A percentile compares a stretch with the other conserved stretches of the same genome.
Conservation (phyloP, 1,140 invertebrate species). For the Parasteatoda tepidariorum region DNA sequence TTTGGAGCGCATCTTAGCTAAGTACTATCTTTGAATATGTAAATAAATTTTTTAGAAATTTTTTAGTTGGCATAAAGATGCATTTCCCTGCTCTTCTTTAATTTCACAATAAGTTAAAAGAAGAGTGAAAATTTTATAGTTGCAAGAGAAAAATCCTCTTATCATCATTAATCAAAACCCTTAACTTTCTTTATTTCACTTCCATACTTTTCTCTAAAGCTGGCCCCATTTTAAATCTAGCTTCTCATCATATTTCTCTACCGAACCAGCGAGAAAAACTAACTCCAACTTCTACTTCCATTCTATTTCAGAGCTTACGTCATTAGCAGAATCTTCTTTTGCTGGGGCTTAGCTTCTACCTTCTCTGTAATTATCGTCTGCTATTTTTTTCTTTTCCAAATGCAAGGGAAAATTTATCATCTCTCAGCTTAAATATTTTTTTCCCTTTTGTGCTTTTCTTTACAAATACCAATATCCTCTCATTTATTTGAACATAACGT, state of each 20-base stretch:
- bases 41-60: too few species aligned
- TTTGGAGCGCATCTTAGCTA: too few species aligned
- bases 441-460: background rate
- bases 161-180: slow-evolving; percentile 51
- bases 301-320: slow-evolving; percentile 53
- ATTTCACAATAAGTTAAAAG: slow-evolving; percentile 12
- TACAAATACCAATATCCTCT: background rate
- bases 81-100: too few species aligned
- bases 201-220: background rate
- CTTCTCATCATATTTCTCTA: slow-evolving; percentile 41
- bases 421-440: slow-evolving; percentile 11
- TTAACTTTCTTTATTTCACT: slow-evolving; percentile 31
- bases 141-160: slow-evolving; percentile 37
- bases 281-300: slow-evolving; percentile 31
- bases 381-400: slow-evolving; percentile 3
- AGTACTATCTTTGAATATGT: too few species aligned
- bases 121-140: slow-evolving; percentile 14
- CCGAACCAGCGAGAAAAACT: background rate
- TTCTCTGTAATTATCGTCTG: slow-evolving; percentile 40
- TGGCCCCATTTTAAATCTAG: slow-evolving; percentile 28
- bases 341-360: slow-evolving; percentile 25
- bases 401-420: slow-evolving; percentile 29
- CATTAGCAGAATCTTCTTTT: slow-evolving; percentile 49
- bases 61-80: too few species aligned
- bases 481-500: background rate